phyloP scores from a whole-genome alignment of 2,113 vertebrate genomes.

The Ammodytes dubius region DNA sequence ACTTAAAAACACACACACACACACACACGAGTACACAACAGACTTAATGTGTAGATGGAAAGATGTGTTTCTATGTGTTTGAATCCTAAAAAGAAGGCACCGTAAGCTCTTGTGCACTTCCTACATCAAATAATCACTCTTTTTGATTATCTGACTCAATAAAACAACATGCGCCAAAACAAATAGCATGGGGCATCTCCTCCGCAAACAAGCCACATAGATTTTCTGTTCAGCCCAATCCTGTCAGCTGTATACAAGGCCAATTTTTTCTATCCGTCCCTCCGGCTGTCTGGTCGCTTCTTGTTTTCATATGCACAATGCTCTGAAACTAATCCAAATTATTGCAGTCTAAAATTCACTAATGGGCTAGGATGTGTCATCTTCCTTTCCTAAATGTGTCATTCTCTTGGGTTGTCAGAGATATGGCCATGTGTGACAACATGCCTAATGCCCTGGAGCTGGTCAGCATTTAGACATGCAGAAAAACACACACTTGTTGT shows the following conservation, averaged over 20 bases:
- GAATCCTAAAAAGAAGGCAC: conserved; percentile 17
- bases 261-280: conserved; percentile 1
- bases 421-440: conserved; percentile 83
- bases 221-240: conserved; percentile 86
- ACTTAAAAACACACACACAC: neutral
- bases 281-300: conserved; percentile 71
- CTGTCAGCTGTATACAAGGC: conserved; percentile 59
- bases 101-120: conserved; percentile 30
- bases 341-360: conserved; percentile 88
- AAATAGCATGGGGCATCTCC: conserved; percentile 82
- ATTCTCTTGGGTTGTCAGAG: neutral
- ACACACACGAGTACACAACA: too few relatives aligned
- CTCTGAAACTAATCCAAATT: conserved; percentile 85
- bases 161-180: conserved; percentile 41
- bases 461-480: conserved; percentile 6
- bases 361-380: conserved; percentile 62
- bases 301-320: conserved; percentile 83
- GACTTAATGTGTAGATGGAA: conserved; percentile 21
- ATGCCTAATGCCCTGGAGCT: conserved; percentile 64
- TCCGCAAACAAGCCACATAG: conserved; percentile 86
- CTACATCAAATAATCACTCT: conserved; percentile 49
- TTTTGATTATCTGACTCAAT: conserved; percentile 69
- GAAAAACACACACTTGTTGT: conserved; percentile 11
- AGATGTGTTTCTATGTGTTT: conserved; percentile 28
- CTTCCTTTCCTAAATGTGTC: conserved; percentile 1